Percentiles rank a stretch among this genome's conserved stretches.
These are phyloP conservation scores for Orthochromis indermauri DNA, from an alignment of 2,113 vertebrate species.

Conservation along the genomic window DNA sequence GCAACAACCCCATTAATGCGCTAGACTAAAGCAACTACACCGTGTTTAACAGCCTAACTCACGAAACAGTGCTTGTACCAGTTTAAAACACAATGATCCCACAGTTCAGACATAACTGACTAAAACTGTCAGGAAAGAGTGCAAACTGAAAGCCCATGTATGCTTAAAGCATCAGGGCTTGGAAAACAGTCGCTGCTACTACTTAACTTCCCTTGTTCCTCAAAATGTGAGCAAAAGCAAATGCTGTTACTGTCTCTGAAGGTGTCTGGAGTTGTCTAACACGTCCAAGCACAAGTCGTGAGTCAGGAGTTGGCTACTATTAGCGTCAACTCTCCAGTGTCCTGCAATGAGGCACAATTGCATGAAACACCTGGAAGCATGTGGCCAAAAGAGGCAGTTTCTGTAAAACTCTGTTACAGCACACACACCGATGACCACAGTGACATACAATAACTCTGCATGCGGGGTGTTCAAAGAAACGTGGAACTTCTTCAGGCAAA, in stretches of 20 bases:
- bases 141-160: not conserved
- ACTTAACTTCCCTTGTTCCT: not conserved
- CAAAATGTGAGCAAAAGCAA: not conserved
- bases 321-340: slow-evolving; percentile 22
- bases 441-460: slow-evolving; percentile 3
- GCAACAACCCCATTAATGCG: slow-evolving; percentile 29
- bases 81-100: not conserved
- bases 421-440: not conserved
- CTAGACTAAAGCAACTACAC: slow-evolving; percentile 6
- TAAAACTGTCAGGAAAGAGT: not conserved
- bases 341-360: slow-evolving; percentile 44
- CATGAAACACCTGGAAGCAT: slow-evolving; percentile 35
- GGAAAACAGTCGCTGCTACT: not conserved
- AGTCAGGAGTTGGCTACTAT: slow-evolving; percentile 45
- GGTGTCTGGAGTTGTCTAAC: not conserved
- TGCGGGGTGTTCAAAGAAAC: not conserved
- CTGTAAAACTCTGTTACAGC: slow-evolving; percentile 1
- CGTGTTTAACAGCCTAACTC: slow-evolving; percentile 11
- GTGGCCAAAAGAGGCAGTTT: not conserved
- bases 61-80: slow-evolving; percentile 3
- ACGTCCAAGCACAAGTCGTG: slow-evolving; percentile 3
- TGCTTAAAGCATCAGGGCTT: not conserved
- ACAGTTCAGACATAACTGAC: not conserved
- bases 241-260: not conserved
- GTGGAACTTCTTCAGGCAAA: slow-evolving; percentile 37